A percentile compares a stretch with the other conserved stretches of the same genome.
Evolutionary conservation across 2,797 vertebrate species (phyloP).

Genomic region (Micromesistius poutassou): DNA sequence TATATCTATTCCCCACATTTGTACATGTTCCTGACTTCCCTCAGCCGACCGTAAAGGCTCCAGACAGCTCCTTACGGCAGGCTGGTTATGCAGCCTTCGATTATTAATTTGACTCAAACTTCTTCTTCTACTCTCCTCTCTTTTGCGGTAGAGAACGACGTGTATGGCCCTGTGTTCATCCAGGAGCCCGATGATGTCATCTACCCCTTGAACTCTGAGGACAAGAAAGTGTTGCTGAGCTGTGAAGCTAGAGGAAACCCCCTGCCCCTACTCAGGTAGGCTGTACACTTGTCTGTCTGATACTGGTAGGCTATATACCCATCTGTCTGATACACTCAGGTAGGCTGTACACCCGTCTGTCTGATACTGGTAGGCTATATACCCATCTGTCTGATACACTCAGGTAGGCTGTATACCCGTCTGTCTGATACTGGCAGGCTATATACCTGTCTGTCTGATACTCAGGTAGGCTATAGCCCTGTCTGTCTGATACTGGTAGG

Average conservation of each 20-base stretch:
- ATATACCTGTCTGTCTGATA: neutral
- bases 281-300: neutral
- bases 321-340: no score
- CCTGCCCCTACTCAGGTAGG: constrained; percentile 81
- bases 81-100: no score
- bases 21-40: neutral
- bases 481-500: neutral
- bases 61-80: no score
- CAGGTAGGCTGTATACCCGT: neutral
- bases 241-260: constrained; percentile 90
- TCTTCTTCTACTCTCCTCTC: constrained; percentile 20
- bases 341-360: neutral
- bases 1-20: neutral
- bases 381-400: no score
- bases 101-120: neutral
- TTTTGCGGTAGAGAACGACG: constrained; percentile 77
- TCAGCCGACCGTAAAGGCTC: neutral
- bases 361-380: neutral
- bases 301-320: neutral
- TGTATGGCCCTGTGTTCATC: constrained; percentile 88
- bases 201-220: constrained; percentile 85
- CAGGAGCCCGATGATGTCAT: constrained; percentile 88
- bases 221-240: constrained; percentile 88
- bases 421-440: neutral
- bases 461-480: no score